phyloP scores from a whole-genome alignment of 2,113 vertebrate genomes.

The Triplophysa siluroides region DNA sequence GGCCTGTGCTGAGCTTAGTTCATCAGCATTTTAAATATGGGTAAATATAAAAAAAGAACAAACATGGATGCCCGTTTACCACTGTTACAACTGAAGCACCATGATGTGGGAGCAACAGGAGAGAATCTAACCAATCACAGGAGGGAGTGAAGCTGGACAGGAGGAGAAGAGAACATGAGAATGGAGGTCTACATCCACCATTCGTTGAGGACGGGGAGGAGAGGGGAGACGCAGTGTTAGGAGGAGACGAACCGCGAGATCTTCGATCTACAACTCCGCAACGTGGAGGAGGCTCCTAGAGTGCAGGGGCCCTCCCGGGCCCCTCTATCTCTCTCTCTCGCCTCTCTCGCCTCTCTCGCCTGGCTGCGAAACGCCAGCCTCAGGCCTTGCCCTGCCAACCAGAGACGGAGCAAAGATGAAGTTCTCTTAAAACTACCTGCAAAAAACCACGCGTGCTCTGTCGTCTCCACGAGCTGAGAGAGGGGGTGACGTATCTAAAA shows the following conservation, averaged over 20 bases:
- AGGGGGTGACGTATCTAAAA: constrained; percentile 54
- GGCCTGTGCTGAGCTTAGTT: constrained; percentile 89
- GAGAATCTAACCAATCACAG: constrained; percentile 69
- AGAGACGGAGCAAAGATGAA: constrained; percentile 73
- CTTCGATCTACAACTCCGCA: constrained; percentile 58
- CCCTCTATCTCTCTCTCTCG: constrained; percentile 60
- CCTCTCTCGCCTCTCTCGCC: constrained; percentile 62
- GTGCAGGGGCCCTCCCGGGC: constrained; percentile 54
- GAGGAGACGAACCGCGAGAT: constrained; percentile 62
- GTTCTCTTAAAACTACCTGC: constrained; percentile 68
- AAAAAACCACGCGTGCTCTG: constrained; percentile 73
- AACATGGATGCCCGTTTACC: constrained; percentile 96
- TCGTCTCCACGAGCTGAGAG: constrained; percentile 72
- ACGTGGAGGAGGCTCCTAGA: constrained; percentile 57
- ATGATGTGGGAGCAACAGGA: constrained; percentile 90
- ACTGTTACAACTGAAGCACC: constrained; percentile 94
- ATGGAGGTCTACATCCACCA: constrained; percentile 62
- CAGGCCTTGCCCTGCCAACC: constrained; percentile 78
- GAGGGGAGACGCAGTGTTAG: constrained; percentile 55
- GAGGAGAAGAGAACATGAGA: constrained; percentile 65
- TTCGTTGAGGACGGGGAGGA: constrained; percentile 55
- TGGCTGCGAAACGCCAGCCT: constrained; percentile 66
- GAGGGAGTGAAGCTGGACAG: constrained; percentile 76
- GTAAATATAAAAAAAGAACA: constrained; percentile 90
- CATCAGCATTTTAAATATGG: constrained; percentile 91